Percentiles rank a stretch among this genome's conserved stretches.
Evolutionary conservation across 2,113 vertebrate genomes (phyloP).

Genomic region (Cyanoderma ruficeps): DNA sequence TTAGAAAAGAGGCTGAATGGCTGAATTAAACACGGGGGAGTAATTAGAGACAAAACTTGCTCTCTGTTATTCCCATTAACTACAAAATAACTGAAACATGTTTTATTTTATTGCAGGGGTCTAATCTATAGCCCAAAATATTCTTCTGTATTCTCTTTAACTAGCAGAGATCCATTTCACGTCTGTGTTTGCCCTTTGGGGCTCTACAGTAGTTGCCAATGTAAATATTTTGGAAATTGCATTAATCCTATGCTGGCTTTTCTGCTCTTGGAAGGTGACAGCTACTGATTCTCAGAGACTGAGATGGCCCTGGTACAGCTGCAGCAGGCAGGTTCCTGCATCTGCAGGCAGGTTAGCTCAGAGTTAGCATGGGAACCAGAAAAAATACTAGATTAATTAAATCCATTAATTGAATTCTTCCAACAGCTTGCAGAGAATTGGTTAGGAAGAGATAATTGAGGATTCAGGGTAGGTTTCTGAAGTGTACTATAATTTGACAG

Average conservation of each 20-base stretch:
- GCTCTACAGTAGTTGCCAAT: background rate
- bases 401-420: background rate
- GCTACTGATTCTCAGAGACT: background rate
- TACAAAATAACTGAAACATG: background rate
- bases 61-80: background rate
- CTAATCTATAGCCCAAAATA: background rate
- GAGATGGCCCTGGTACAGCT: background rate
- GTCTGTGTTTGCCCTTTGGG: background rate
- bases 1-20: background rate
- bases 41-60: background rate
- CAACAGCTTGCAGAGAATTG: background rate
- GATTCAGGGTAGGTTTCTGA: background rate
- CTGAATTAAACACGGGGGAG: background rate
- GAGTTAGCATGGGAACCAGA: background rate
- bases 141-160: background rate
- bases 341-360: background rate
- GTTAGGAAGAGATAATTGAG: background rate
- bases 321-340: background rate
- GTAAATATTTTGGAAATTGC: background rate
- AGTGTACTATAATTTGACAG: background rate
- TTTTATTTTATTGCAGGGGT: background rate
- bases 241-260: background rate
- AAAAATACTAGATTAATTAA: background rate
- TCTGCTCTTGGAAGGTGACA: background rate
- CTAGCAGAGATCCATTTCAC: background rate